Evolutionary conservation across 2,797 vertebrate genomes (phyloP).

Genomic region (Thalassophryne amazonica): DNA sequence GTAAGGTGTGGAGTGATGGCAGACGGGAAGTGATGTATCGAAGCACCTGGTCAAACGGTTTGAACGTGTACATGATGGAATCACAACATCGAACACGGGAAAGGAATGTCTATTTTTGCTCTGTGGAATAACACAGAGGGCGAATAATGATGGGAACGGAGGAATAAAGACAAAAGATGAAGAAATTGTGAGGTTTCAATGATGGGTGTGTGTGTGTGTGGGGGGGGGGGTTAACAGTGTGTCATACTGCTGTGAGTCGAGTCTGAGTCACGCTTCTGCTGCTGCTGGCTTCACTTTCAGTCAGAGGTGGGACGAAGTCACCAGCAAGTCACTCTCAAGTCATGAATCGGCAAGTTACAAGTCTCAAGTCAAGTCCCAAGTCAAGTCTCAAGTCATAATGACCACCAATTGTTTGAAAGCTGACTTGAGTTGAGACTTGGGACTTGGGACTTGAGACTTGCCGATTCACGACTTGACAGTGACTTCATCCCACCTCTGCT

Average conservation of each 20-base stretch:
- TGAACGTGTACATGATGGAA: slow-evolving; percentile 28
- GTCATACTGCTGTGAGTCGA: slow-evolving; percentile 20
- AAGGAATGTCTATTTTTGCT: slow-evolving; percentile 8
- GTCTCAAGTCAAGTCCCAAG: too few species aligned
- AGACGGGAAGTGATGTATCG: slow-evolving; percentile 40
- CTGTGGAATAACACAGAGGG: slow-evolving; percentile 1
- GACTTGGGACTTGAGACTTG: too few species aligned
- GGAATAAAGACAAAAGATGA: background rate
- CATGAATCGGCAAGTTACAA: too few species aligned
- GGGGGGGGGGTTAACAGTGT: background rate
- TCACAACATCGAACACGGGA: slow-evolving; percentile 2
- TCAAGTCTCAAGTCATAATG: too few species aligned
- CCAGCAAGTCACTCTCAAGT: too few species aligned
- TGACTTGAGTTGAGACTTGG: too few species aligned
- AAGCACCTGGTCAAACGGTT: slow-evolving; percentile 45
- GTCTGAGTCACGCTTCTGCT: slow-evolving; percentile 23
- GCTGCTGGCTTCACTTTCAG: background rate
- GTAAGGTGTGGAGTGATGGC: slow-evolving; percentile 79
- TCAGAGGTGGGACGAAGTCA: too few species aligned
- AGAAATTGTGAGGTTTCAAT: slow-evolving; percentile 1
- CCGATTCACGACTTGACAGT: too few species aligned
- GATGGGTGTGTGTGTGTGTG: slow-evolving; percentile 15
- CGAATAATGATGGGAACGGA: background rate
- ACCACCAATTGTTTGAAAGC: too few species aligned
- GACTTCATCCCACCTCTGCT: too few species aligned